Evolutionary conservation across 1,140 invertebrate genomes (phyloP).

Genomic region (Tetragnatha versicolor): DNA sequence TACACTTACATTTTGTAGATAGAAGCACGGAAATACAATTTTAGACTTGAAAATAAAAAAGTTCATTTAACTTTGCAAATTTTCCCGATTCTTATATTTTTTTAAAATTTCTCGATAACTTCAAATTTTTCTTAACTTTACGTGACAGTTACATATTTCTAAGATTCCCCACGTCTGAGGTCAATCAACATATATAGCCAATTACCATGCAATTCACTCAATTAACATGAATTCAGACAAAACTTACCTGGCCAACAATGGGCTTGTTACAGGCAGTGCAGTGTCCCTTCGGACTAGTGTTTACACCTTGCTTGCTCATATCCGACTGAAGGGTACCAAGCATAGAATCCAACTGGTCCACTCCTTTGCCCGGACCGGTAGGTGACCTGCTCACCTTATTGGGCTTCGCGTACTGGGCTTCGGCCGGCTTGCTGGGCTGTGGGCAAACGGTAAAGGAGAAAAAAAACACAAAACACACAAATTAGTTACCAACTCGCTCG

Average conservation of each 20-base stretch:
- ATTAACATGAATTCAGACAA: too few relatives aligned
- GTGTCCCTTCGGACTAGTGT: slow-evolving; percentile 92
- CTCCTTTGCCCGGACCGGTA: slow-evolving; percentile 59
- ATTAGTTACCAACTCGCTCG: background rate
- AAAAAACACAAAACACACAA: slow-evolving; percentile 3
- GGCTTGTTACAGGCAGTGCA: slow-evolving; percentile 66
- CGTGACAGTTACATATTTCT: too few relatives aligned
- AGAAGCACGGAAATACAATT: too few relatives aligned
- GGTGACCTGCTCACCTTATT: slow-evolving; percentile 64
- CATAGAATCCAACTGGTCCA: slow-evolving; percentile 87
- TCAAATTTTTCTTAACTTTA: too few relatives aligned
- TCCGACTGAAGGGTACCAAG: slow-evolving; percentile 86
- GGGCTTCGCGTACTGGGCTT: slow-evolving; percentile 72
- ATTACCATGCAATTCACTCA: too few relatives aligned
- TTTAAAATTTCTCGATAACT: too few relatives aligned
- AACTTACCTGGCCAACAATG: slow-evolving; percentile 65
- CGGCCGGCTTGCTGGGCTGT: slow-evolving; percentile 60
- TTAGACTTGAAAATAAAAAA: too few relatives aligned
- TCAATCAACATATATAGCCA: too few relatives aligned
- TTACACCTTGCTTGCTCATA: slow-evolving; percentile 96
- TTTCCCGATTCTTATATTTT: too few relatives aligned
- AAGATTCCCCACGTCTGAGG: too few relatives aligned
- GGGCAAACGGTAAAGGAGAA: slow-evolving; percentile 5
- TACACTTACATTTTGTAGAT: too few relatives aligned
- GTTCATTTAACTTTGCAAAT: too few relatives aligned